These are phyloP conservation scores for Cryptophagus acutangulus DNA, from an alignment of 2,888 invertebrate genomes.

Conservation along the genomic window DNA sequence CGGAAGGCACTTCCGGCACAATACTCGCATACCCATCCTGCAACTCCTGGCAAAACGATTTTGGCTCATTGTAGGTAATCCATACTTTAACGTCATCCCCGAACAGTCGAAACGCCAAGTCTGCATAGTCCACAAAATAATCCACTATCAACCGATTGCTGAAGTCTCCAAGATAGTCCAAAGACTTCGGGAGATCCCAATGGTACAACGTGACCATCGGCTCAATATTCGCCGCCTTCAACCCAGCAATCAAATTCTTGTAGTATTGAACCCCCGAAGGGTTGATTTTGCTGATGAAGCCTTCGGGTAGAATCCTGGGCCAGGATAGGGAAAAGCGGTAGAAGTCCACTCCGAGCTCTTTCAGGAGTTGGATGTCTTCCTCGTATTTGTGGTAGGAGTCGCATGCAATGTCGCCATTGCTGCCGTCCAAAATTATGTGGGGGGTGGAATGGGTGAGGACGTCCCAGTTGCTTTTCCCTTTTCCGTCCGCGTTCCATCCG, in stretches of 20 bases:
- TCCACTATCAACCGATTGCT: conserved; percentile 48
- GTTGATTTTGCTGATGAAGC: conserved; percentile 61
- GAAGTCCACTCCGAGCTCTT: conserved; percentile 52
- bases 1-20: conserved; percentile 25
- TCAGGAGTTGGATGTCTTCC: conserved; percentile 57
- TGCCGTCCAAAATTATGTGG: conserved; percentile 49
- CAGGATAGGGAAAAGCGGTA: conserved; percentile 48
- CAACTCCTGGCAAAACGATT: conserved; percentile 17
- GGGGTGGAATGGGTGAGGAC: conserved; percentile 47
- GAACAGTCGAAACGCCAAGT: conserved; percentile 26
- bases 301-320: conserved; percentile 52
- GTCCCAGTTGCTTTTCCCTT: conserved; percentile 52
- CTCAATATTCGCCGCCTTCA: conserved; percentile 54
- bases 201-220: conserved; percentile 47
- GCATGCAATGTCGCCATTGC: conserved; percentile 60
- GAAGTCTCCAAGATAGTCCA: conserved; percentile 56
- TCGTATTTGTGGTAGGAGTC: conserved; percentile 63
- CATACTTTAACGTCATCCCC: conserved; percentile 32
- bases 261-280: conserved; percentile 68
- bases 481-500: conserved; percentile 42
- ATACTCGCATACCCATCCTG: not conserved
- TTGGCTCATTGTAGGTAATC: conserved; percentile 32
- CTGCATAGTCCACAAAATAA: conserved; percentile 26
- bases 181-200: conserved; percentile 35
- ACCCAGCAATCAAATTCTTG: conserved; percentile 64